A percentile compares a stretch with the other conserved stretches of the same genome.
Conservation (phyloP, 1,140 invertebrate genomes). For the Pseudomyrmex sp. region DNA sequence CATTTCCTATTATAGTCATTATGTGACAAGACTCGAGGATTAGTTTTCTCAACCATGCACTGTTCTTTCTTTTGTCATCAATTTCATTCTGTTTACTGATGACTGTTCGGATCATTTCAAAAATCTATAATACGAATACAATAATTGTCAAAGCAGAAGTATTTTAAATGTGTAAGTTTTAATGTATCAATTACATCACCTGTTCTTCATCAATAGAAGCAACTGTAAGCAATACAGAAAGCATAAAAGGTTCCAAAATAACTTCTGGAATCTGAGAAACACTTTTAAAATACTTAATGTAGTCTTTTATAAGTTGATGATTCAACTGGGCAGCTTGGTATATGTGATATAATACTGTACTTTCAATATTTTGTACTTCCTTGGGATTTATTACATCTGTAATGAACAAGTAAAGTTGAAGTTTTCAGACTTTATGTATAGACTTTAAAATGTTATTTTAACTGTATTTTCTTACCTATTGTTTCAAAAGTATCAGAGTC, state of each 20-base stretch:
- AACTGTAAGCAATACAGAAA: constrained; percentile 84
- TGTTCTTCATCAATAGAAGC: constrained; percentile 85
- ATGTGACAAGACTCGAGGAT: constrained; percentile 77
- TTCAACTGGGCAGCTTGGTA: constrained; percentile 84
- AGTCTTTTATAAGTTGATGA: constrained; percentile 84
- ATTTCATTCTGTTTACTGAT: constrained; percentile 83
- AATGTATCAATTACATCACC: constrained; percentile 67
- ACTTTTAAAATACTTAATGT: constrained; percentile 85
- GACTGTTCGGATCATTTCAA: constrained; percentile 84
- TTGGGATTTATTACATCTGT: constrained; percentile 72
- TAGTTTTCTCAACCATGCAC: constrained; percentile 85
- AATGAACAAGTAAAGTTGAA: constrained; percentile 6
- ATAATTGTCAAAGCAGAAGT: not conserved
- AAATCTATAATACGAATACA: constrained; percentile 71
- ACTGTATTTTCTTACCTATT: constrained; percentile 72
- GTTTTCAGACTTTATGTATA: not conserved
- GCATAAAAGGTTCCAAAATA: constrained; percentile 86
- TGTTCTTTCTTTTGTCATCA: constrained; percentile 83
- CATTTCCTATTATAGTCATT: constrained; percentile 81
- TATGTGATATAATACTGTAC: constrained; percentile 87
- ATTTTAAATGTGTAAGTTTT: not conserved
- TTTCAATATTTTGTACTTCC: constrained; percentile 84
- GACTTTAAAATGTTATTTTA: not conserved
- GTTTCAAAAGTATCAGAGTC: constrained; percentile 64
- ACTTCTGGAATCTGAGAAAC: constrained; percentile 84